Base-by-base conservation (phyloP, 2,113 vertebrate genomes). In the Chloropsis hardwickii region DNA sequence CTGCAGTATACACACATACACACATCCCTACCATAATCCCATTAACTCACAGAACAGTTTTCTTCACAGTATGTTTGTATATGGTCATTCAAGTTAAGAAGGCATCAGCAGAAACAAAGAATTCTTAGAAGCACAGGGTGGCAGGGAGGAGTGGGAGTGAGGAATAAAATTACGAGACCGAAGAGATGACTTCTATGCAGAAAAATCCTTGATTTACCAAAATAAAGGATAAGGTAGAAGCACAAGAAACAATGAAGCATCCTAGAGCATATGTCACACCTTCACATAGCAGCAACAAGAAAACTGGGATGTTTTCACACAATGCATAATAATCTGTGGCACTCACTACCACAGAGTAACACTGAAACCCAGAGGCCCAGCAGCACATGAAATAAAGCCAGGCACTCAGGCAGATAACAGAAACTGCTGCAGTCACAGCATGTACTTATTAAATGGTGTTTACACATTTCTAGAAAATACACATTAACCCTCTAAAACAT, bases 111-210 rank as follows among this genome's bases (percentile, higher is more conserved):
- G 28, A 62, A 88, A 79, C 13, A 47, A 88, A 76, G 8, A 2
- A 42, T 70, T 50, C 18, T 22, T 24, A 33, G 17, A 18, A 87
- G 31, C 14, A 78, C 2, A 3, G 13, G 19, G 10, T 27, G n/a
- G 29, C 0, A 5, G 24, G 18, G 14, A n/a, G 3, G n/a, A 5
- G n/a, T 14, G 10, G 2, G 13, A 45, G 8, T 23, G 18, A 12
- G 5, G 27, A 74, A 42, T 28, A 61, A 42, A 51, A n/a, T 19
- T 17, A 13, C 9, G 33, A 72, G 48, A 57, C 11, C 29, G 23
- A 14, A 83, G 27, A 51, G 19, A 58, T 12, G 0, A 76, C 2
- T 35, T 62, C 8, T 9, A 62, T 3, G 4, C 9, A 70, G 27
- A 81, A 80, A 37, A 54, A 73, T 29, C 21, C 31, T 39, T 31